These are phyloP conservation scores for Arvicanthis niloticus DNA, from an alignment of 2,113 vertebrate genomes.

Conservation along the genomic window DNA sequence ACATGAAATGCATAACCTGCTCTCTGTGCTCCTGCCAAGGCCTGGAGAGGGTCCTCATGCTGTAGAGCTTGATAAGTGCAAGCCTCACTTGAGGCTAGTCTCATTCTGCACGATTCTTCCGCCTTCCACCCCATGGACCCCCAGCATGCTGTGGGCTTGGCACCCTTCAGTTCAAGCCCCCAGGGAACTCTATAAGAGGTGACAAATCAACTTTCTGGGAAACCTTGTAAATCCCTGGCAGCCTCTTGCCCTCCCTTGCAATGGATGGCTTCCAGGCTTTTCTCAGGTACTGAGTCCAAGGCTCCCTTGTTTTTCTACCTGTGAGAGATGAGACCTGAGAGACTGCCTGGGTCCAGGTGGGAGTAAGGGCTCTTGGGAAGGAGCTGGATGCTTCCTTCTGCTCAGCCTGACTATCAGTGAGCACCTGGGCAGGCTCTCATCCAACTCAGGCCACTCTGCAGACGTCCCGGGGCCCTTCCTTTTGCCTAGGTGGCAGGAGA, in stretches of 20 bases:
- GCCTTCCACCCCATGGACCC: not conserved
- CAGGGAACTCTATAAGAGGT: conserved; percentile 33
- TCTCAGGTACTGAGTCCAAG: not conserved
- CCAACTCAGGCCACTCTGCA: not conserved
- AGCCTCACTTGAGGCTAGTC: not conserved
- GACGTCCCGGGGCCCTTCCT: not conserved
- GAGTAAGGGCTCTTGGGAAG: not conserved
- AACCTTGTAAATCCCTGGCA: conserved; percentile 32
- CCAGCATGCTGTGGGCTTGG: not conserved
- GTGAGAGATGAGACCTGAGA: not conserved
- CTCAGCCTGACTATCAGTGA: not conserved
- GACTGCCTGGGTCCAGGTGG: not conserved
- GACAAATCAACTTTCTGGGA: conserved; percentile 37
- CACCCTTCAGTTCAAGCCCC: not conserved
- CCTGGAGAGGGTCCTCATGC: accelerated
- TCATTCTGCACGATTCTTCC: not conserved
- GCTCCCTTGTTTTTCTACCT: not conserved
- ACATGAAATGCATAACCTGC: not conserved
- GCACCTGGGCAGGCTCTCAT: conserved; percentile 6
- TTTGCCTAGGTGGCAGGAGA: not conserved
- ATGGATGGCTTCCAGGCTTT: conserved; percentile 33
- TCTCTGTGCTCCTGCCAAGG: not conserved
- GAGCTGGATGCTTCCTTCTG: not conserved
- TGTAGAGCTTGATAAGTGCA: not conserved
- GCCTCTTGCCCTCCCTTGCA: conserved; percentile 7